Conservation (phyloP, 2,797 vertebrate species). For the Megalops cyprinoides region DNA sequence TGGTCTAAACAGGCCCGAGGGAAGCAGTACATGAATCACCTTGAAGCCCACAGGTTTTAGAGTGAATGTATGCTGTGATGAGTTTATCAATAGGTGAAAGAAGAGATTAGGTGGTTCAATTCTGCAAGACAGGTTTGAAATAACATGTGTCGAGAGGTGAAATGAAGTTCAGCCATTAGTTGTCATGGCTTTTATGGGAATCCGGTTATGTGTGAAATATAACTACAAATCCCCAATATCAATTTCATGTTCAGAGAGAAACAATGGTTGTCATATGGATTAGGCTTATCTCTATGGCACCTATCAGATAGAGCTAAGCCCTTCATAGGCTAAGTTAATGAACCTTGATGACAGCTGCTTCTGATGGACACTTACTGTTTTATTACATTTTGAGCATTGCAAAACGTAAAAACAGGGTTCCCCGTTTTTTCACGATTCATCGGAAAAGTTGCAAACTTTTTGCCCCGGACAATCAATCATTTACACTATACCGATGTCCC, state of each 20-base stretch:
- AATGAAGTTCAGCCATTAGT: background rate
- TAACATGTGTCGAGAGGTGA: background rate
- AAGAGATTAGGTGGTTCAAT: background rate
- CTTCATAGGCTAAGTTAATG: background rate
- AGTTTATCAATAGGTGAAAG: background rate
- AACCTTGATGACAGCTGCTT: too few relatives aligned
- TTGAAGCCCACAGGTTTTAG: too few relatives aligned
- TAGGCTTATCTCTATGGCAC: background rate
- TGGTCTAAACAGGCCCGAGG: background rate
- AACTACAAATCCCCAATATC: background rate
- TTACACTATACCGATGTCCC: background rate
- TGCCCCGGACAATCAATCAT: background rate
- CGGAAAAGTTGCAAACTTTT: background rate
- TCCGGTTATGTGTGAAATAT: background rate
- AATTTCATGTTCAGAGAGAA: background rate
- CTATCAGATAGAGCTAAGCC: background rate
- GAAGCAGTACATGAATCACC: background rate
- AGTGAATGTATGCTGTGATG: background rate
- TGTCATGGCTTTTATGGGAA: background rate
- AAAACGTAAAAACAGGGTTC: too few relatives aligned
- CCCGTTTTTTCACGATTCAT: background rate
- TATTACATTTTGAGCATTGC: too few relatives aligned
- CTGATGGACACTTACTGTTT: background rate
- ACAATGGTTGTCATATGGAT: background rate
- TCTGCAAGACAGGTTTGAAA: background rate